Evolutionary conservation across 1,140 invertebrate genomes (phyloP).

Genomic region (Leptoteleia sp.): DNA sequence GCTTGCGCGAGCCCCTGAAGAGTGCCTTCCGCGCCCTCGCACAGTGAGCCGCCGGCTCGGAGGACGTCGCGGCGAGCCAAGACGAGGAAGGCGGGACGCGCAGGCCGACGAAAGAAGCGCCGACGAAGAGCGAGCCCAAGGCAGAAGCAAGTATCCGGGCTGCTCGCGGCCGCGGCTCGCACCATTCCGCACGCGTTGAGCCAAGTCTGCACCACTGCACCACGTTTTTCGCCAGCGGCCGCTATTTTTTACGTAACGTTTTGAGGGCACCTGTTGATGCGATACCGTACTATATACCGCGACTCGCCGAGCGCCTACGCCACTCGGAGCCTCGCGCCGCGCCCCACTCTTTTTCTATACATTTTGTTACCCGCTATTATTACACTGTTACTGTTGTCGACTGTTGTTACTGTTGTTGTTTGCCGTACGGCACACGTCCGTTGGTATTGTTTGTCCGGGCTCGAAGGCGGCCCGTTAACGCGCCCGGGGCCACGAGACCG

Average conservation of each 20-base stretch:
- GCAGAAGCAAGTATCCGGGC: slow-evolving; percentile 52
- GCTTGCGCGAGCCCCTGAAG: neutral
- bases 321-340: slow-evolving; percentile 38
- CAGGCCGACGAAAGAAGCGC: slow-evolving; percentile 50
- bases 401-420: slow-evolving; percentile 20
- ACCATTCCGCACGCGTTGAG: slow-evolving; percentile 8
- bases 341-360: slow-evolving; percentile 29
- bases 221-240: slow-evolving; percentile 50
- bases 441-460: slow-evolving; percentile 19
- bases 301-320: slow-evolving; percentile 54
- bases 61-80: slow-evolving; percentile 31
- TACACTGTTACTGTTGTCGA: slow-evolving; percentile 36
- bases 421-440: slow-evolving; percentile 5
- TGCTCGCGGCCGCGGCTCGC: slow-evolving; percentile 18
- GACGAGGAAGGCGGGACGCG: slow-evolving; percentile 30
- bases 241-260: slow-evolving; percentile 70
- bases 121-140: slow-evolving; percentile 44
- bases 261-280: slow-evolving; percentile 72
- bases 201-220: slow-evolving; percentile 59
- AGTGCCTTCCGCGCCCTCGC: neutral
- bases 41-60: slow-evolving; percentile 9
- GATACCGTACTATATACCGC: slow-evolving; percentile 66
- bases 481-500: too few species aligned
- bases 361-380: slow-evolving; percentile 23
- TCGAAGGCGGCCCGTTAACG: too few species aligned